Percentiles rank a stretch among this genome's conserved stretches.
phyloP scores from a whole-genome alignment of 2,797 vertebrate species.

The Pangasius krempfi region DNA sequence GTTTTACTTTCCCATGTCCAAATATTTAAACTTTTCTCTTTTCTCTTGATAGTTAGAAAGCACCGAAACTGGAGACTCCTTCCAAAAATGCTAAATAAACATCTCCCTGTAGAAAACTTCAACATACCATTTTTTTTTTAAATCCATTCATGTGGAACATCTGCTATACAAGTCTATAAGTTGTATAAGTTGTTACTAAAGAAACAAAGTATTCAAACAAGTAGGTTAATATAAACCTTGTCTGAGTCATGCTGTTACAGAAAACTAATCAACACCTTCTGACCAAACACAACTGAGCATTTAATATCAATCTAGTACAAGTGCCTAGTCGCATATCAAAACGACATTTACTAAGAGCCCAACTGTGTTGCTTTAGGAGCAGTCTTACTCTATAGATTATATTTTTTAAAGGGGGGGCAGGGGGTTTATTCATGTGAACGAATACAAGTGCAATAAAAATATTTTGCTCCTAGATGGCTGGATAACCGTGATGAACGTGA shows the following conservation, averaged over 20 bases:
- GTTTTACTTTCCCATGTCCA: too few species aligned
- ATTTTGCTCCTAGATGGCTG: background rate
- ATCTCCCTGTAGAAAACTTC: background rate
- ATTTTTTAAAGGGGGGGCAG: too few species aligned
- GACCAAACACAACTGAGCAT: background rate
- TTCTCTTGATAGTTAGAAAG: background rate
- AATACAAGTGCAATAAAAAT: background rate
- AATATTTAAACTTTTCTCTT: too few species aligned
- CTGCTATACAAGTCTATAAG: background rate
- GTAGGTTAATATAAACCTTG: background rate
- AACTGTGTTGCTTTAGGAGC: too few species aligned
- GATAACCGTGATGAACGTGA: too few species aligned
- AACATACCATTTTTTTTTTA: background rate
- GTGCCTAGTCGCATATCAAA: background rate
- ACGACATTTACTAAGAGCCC: background rate
- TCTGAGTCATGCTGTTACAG: too few species aligned
- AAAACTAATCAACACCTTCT: background rate
- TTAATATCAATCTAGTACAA: background rate
- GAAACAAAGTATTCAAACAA: background rate
- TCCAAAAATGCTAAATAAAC: too few species aligned
- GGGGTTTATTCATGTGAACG: too few species aligned
- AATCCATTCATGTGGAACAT: background rate
- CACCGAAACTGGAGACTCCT: background rate
- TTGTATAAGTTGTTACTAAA: background rate
- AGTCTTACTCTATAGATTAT: too few species aligned